Evolutionary conservation across 2,797 vertebrate species (phyloP), one percentile per base, ranked within the genome.

Genomic region (Pempheris klunzingeri): DNA sequence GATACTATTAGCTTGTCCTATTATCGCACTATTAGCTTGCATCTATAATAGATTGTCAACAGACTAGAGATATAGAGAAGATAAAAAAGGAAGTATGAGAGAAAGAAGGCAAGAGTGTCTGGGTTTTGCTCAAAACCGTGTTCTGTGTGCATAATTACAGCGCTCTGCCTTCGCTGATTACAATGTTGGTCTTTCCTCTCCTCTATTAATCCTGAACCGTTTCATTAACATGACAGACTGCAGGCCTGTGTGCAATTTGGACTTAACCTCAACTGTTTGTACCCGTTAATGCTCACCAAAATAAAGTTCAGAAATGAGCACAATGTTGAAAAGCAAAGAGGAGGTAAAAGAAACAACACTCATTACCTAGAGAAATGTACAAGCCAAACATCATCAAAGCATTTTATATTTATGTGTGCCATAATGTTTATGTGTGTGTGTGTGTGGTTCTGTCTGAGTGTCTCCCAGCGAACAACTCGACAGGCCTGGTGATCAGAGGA

Each of bases 151-250:
- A 36, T 92, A 90, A 93, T 90, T 91, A 90, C 84, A 91, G 90
- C 41, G 18, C 75, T 87, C 54, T 87, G 76, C 79, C 71, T 57
- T 79, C 43, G 14, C 78, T 91, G 88, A 93, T 93, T 91, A 94
- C 87, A 88, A 86, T 90, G 88, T 92, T 90, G 88, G 88, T 90
- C 86, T 90, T 89, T 83, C 76, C 80, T 90, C 87, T 88, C 80
- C 74, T 84, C 87, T 78, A 89, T 92, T 92, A 92, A 90, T 88
- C 88, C 89, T 78, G 80, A 87, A 92, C 84, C 88, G 3, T 92
- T 90, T 92, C 90, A 93, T 93, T 92, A 93, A 71, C 84, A 71
- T 88, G 88, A 90, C 90, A 93, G 82, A 88, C 76, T 82, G 83
- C 26, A 75, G 87, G 85, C 79, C 82, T 79, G 82, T 85, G 88